phyloP scores from a whole-genome alignment of 2,113 vertebrate species.

The Smithornis capensis region DNA sequence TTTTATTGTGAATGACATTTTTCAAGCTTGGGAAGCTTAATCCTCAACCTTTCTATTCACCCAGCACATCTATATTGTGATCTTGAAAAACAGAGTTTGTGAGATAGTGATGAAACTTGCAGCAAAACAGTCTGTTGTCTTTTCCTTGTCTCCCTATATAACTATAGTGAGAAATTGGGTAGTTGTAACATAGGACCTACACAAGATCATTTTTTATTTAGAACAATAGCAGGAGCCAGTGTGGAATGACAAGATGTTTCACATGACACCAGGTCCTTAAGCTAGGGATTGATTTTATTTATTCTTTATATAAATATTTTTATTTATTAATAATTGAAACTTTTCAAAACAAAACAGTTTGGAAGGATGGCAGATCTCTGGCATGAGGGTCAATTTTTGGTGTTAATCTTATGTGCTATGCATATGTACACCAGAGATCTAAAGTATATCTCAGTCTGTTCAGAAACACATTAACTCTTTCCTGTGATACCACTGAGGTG shows the following conservation, averaged over 20 bases:
- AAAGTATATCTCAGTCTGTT: not conserved
- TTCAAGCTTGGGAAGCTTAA: not conserved
- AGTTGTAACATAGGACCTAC: not conserved
- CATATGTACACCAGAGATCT: not conserved
- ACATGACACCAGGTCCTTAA: not conserved
- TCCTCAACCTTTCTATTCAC: not conserved
- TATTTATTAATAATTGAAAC: not conserved
- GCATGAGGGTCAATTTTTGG: not conserved
- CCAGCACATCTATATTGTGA: not conserved
- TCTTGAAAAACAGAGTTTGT: not conserved
- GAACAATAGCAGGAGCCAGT: not conserved
- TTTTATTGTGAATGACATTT: not conserved
- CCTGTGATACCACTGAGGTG: not conserved
- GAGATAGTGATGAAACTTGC: not conserved
- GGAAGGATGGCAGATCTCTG: not conserved
- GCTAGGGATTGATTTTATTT: too few species aligned
- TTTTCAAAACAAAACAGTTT: not conserved
- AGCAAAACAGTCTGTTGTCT: not conserved
- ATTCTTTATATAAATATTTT: not conserved
- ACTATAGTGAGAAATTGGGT: not conserved
- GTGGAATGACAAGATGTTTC: not conserved
- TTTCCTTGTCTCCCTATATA: not conserved
- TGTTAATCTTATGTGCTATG: not conserved
- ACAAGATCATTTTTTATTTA: not conserved
- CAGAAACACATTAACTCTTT: not conserved